Evolutionary conservation across 2,888 invertebrate species (phyloP).

Genomic region (Athalia rosae): DNA sequence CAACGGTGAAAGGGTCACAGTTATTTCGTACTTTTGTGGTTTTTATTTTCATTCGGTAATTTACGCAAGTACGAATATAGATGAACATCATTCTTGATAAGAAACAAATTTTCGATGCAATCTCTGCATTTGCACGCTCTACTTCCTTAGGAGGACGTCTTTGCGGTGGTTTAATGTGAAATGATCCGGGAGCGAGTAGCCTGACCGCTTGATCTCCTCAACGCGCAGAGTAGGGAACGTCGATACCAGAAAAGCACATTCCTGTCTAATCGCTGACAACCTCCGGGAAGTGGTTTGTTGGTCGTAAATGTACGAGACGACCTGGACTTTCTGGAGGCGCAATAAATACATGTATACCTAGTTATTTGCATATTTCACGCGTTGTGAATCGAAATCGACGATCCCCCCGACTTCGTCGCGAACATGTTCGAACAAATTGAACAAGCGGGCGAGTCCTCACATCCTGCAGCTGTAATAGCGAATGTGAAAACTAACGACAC

Average conservation of each 20-base stretch:
- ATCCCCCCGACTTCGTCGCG: constrained; percentile 3
- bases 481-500: too few relatives aligned
- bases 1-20: too few relatives aligned
- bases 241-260: constrained; percentile 35
- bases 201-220: constrained; percentile 25
- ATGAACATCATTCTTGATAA: background rate
- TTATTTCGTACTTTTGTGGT: too few relatives aligned
- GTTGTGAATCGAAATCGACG: constrained; percentile 1
- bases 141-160: constrained; percentile 27
- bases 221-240: constrained; percentile 2
- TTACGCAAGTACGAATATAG: background rate
- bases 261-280: constrained; percentile 39
- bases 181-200: constrained; percentile 23
- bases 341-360: background rate
- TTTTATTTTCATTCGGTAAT: too few relatives aligned
- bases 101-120: too few relatives aligned
- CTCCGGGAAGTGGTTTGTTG: constrained; percentile 36
- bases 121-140: constrained; percentile 1
- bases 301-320: constrained; percentile 20
- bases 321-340: constrained; percentile 21
- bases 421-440: constrained; percentile 31
- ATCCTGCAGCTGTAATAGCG: too few relatives aligned
- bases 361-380: constrained; percentile 36
- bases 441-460: background rate
- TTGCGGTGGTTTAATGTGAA: constrained; percentile 14